phyloP scores from a whole-genome alignment of 2,888 invertebrate genomes.

The Acutogordius australiensis region DNA sequence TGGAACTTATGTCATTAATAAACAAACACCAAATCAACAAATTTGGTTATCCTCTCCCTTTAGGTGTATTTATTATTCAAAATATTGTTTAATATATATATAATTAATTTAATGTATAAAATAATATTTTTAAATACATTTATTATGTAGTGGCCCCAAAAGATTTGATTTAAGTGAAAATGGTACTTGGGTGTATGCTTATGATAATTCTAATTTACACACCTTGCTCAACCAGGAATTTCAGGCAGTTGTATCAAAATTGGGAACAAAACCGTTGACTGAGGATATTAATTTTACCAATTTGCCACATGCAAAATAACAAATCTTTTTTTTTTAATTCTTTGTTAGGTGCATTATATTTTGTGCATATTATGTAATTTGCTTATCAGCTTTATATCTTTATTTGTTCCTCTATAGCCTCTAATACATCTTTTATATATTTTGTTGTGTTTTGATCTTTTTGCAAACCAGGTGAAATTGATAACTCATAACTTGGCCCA shows the following conservation, averaged over 20 bases:
- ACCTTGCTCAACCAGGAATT: not conserved
- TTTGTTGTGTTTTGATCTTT: not conserved
- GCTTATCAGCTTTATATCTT: not conserved
- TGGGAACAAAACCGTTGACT: no score
- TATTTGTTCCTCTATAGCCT: not conserved
- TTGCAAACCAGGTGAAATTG: not conserved
- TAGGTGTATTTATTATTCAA: no score
- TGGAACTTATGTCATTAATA: constrained; percentile 76
- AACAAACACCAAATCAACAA: constrained; percentile 71
- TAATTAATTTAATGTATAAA: no score
- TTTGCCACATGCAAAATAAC: no score
- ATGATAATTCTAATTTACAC: not conserved
- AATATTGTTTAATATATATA: no score
- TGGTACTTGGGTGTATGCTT: not conserved
- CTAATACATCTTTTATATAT: not conserved
- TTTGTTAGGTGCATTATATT: no score
- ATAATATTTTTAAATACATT: no score
- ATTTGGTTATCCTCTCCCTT: constrained; percentile 79
- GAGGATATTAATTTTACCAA: no score
- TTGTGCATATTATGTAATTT: no score
- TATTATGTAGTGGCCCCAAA: not conserved
- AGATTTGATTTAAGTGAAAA: not conserved
- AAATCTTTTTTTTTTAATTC: no score
- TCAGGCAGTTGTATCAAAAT: no score
- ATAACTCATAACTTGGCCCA: not conserved